These are phyloP conservation scores for Limnodromus scolopaceus DNA, from an alignment of 2,797 vertebrate genomes.

Conservation along the genomic window DNA sequence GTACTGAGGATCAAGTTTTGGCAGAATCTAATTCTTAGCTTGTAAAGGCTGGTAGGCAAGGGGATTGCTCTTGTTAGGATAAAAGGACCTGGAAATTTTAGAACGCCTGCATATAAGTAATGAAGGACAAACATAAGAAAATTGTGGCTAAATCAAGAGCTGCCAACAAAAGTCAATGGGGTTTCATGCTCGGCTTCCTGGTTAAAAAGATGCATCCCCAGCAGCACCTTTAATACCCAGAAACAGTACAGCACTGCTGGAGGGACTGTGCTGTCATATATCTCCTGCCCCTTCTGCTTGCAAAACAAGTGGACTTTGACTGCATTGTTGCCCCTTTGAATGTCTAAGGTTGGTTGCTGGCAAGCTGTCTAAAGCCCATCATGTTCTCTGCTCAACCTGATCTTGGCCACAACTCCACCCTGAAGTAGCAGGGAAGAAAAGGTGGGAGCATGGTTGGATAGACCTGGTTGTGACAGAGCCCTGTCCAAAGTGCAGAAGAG, in stretches of 20 bases:
- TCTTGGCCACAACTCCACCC: neutral
- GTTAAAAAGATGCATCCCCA: neutral
- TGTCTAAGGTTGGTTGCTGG: neutral
- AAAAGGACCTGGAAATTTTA: neutral
- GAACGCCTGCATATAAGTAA: neutral
- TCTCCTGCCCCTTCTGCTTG: neutral
- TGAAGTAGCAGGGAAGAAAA: neutral
- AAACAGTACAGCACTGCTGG: neutral
- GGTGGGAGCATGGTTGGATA: neutral
- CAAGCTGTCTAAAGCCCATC: neutral
- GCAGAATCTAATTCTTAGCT: neutral
- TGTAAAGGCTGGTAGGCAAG: neutral
- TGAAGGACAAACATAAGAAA: neutral
- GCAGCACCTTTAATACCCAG: neutral
- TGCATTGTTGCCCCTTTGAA: neutral
- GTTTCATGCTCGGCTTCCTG: neutral
- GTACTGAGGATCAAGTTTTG: neutral
- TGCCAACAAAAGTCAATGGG: neutral
- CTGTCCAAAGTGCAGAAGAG: neutral
- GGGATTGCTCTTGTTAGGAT: neutral
- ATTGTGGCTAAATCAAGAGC: neutral
- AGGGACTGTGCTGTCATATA: neutral
- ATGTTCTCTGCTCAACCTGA: neutral
- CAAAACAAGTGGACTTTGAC: neutral
- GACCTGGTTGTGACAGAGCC: fast-evolving